These are phyloP conservation scores for Coccyzus lansbergi DNA, from an alignment of 2,797 vertebrate genomes.

Conservation along the genomic window DNA sequence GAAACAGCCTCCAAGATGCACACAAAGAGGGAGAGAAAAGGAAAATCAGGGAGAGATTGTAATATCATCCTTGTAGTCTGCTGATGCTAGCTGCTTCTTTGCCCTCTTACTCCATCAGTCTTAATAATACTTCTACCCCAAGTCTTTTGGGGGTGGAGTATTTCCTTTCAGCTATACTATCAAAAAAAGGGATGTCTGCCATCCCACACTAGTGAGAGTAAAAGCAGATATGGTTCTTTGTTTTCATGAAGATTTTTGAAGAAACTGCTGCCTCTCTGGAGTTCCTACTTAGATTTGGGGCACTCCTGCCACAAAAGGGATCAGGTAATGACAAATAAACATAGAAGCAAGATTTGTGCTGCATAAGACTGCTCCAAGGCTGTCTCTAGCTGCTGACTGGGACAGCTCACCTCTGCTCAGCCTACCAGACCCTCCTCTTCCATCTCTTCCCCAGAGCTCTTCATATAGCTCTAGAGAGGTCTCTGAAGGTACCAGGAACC, in stretches of 20 bases:
- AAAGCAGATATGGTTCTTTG: neutral
- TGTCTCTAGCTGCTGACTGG: neutral
- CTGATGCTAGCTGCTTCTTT: neutral
- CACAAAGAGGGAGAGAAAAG: neutral
- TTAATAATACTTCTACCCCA: neutral
- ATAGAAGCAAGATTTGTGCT: neutral
- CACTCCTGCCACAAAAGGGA: neutral
- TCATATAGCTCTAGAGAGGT: neutral
- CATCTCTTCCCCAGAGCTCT: neutral
- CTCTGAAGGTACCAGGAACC: neutral
- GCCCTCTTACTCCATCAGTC: neutral
- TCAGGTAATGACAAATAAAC: neutral
- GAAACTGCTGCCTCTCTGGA: neutral
- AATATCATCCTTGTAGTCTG: neutral
- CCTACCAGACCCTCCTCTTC: neutral
- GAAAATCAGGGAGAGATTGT: neutral
- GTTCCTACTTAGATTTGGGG: neutral
- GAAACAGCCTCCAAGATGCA: neutral
- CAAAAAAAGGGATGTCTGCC: neutral
- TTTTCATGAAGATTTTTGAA: neutral
- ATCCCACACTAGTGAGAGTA: neutral
- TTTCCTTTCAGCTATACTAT: neutral
- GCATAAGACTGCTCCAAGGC: neutral
- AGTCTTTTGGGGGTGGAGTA: neutral
- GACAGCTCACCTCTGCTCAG: neutral